Evolutionary conservation across 2,797 vertebrate genomes (phyloP).

Genomic region (Poecilia picta): DNA sequence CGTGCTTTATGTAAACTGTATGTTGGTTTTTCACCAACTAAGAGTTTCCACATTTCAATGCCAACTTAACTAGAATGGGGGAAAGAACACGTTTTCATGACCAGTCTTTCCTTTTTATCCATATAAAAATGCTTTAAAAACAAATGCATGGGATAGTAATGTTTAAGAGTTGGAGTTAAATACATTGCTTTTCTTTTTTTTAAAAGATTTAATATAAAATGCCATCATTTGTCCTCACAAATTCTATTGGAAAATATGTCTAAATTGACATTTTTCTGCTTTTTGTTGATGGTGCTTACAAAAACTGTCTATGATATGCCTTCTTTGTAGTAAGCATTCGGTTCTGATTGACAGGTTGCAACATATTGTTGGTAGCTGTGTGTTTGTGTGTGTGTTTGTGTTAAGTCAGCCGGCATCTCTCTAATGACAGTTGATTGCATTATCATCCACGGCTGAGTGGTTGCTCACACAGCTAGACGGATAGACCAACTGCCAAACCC

Average conservation of each 20-base stretch:
- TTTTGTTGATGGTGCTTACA: too few relatives aligned
- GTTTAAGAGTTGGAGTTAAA: background rate
- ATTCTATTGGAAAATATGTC: background rate
- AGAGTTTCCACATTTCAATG: background rate
- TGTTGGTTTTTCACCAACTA: background rate
- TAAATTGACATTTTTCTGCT: background rate
- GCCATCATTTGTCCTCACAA: background rate
- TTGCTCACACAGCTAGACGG: constrained; percentile 62
- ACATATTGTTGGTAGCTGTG: constrained; percentile 33
- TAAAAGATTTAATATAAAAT: background rate
- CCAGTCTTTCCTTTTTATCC: background rate
- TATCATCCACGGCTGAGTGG: constrained; percentile 70
- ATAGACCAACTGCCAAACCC: constrained; percentile 67
- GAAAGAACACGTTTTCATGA: background rate
- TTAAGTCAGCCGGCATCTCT: constrained; percentile 47
- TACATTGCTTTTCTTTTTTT: background rate
- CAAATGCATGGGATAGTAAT: background rate
- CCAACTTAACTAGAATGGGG: background rate
- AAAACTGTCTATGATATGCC: background rate
- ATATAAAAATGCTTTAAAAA: background rate
- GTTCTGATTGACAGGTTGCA: constrained; percentile 46
- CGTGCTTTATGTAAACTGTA: background rate
- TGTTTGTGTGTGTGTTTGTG: constrained; percentile 10
- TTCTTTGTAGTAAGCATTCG: constrained; percentile 8
- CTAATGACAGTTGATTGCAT: constrained; percentile 76